Percentiles rank a stretch among this genome's conserved stretches.
These are phyloP conservation scores for Nomada fucata DNA, from an alignment of 2,888 invertebrate genomes.

Conservation along the genomic window DNA sequence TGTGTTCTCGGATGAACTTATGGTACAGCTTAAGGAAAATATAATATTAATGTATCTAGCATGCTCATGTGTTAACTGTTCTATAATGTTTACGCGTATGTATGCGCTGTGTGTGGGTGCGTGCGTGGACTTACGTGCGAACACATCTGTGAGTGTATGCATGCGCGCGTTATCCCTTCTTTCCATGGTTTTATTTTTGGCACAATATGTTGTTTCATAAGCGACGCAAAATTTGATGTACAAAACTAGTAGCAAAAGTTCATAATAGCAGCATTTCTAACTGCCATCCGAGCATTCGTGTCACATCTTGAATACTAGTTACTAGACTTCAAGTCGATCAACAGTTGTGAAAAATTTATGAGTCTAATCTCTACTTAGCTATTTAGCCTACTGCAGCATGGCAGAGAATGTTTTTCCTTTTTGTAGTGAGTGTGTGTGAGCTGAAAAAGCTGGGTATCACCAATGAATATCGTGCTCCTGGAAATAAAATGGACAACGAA, in stretches of 20 bases:
- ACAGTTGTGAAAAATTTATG: slow-evolving; percentile 4
- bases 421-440: slow-evolving; percentile 83
- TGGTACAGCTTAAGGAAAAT: slow-evolving; percentile 54
- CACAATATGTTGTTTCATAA: slow-evolving; percentile 57
- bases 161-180: slow-evolving; percentile 62
- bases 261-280: slow-evolving; percentile 48
- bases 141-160: slow-evolving; percentile 54
- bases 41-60: slow-evolving; percentile 58
- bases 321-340: slow-evolving; percentile 24
- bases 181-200: slow-evolving; percentile 54
- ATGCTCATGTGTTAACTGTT: slow-evolving; percentile 66
- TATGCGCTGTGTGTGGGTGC: slow-evolving; percentile 7
- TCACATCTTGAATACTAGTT: slow-evolving; percentile 36
- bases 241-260: slow-evolving; percentile 47
- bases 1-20: not conserved
- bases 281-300: slow-evolving; percentile 33
- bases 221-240: slow-evolving; percentile 46
- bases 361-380: slow-evolving; percentile 63
- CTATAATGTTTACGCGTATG: slow-evolving; percentile 50
- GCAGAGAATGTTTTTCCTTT: slow-evolving; percentile 81
- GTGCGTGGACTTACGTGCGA: slow-evolving; percentile 31
- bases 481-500: slow-evolving; percentile 75
- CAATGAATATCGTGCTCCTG: slow-evolving; percentile 76
- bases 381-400: slow-evolving; percentile 80
- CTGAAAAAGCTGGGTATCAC: slow-evolving; percentile 83